Evolutionary conservation across 2,113 vertebrate genomes (phyloP), one percentile per base, ranked within the genome.

Genomic region (Phoxinus phoxinus): DNA sequence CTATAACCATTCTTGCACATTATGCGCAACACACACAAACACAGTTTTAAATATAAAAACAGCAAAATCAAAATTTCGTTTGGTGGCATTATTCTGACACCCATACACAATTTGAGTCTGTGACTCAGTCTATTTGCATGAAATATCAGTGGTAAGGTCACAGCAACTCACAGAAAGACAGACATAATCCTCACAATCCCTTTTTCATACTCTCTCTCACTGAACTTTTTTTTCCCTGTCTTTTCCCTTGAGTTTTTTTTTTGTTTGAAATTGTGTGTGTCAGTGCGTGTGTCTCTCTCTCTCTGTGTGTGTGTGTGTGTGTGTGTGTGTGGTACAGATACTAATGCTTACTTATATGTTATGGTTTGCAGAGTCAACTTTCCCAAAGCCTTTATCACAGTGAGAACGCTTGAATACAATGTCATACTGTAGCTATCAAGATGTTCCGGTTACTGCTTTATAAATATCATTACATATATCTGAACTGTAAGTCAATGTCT

Each of bases 111-210:
- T 48, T 46, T 23, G 27, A 67, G 61, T 81, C 79, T 65, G 25
- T 32, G 41, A 67, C 71, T 74, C 73, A 76, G 30, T 81, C 27
- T 51, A 67, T 81, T 67, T 67, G 37, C 61, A 81, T 80, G 30
- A 80, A 80, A 63, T 63, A 80, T 80, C 58, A 80, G 58, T 30
- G 35, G 58, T 67, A 25, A 63, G 58, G n/a, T 17, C 56, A 61
- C 6, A 17, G 35, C 35, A 80, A n/a, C 77, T 63, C 58, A 80
- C 77, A 61, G n/a, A 80, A 80, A 80, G n/a, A 80, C 56, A 63
- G 5, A 7, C 41, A 73, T 73, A 73, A 73, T 46, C 71, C 71
- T 73, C 71, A 73, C 69, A 69, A 37, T 21, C 11, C 59, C n/a
- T 80, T 74, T 80, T 80, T 35, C 30, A 53, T 65, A 7, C 25